Evolutionary conservation across 2,888 invertebrate species (phyloP).

Genomic region (Capitulum mitella): DNA sequence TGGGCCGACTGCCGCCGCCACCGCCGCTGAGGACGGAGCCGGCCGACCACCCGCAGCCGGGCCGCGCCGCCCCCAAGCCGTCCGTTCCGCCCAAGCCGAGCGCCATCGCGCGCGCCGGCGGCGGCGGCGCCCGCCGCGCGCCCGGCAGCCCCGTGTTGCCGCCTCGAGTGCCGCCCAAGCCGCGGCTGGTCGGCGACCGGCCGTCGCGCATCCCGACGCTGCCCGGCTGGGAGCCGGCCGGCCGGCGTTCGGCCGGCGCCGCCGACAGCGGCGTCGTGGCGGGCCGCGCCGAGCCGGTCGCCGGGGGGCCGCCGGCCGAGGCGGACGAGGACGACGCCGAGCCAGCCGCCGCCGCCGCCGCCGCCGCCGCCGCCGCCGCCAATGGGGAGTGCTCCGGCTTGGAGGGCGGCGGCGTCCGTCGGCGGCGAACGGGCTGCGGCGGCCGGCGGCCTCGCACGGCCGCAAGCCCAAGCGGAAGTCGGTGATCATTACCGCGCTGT

Average conservation of each 20-base stretch:
- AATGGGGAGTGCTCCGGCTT: background rate
- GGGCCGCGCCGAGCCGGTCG: too few relatives aligned
- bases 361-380: background rate
- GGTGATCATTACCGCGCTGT: constrained; percentile 2
- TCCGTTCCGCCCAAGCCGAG: background rate
- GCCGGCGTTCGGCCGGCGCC: too few relatives aligned
- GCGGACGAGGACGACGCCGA: background rate
- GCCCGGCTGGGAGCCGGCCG: too few relatives aligned
- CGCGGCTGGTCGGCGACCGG: background rate
- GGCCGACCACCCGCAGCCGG: background rate
- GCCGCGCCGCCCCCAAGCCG: background rate
- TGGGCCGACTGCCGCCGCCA: background rate
- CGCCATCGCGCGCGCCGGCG: background rate
- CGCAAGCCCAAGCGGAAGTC: background rate
- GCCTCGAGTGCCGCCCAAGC: background rate
- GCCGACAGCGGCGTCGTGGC: too few relatives aligned
- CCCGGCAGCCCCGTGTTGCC: background rate
- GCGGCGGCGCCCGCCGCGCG: background rate
- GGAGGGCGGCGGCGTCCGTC: background rate
- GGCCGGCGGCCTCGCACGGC: background rate
- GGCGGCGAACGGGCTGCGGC: background rate
- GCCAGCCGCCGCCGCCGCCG: too few relatives aligned
- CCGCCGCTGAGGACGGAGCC: background rate
- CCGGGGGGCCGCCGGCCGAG: background rate
- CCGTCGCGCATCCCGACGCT: too few relatives aligned